Conservation (phyloP, 2,888 invertebrate genomes). For the Drosophila neutralis region DNA sequence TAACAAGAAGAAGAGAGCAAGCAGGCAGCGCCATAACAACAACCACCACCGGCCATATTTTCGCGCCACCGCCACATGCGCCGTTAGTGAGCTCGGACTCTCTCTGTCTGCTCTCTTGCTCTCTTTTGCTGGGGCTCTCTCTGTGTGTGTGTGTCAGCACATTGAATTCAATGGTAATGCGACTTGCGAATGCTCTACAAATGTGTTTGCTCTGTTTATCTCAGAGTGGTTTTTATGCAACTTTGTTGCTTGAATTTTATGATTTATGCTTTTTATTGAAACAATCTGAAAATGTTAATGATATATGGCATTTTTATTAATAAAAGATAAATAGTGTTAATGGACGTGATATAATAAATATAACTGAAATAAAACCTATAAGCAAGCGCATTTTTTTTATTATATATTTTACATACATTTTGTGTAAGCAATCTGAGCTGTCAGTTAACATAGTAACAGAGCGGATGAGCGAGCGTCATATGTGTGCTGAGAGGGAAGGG, state of each 20-base stretch:
- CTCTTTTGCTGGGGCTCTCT: constrained; percentile 44
- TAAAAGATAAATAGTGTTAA: not conserved
- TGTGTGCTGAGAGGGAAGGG: constrained; percentile 15
- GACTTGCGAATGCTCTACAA: constrained; percentile 32
- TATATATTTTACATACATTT: not conserved
- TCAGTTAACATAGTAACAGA: not conserved
- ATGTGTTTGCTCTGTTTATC: not conserved
- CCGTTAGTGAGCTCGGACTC: constrained; percentile 50
- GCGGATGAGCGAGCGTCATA: constrained; percentile 10
- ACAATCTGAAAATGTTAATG: not conserved
- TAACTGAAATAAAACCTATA: not conserved
- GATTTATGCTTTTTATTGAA: not conserved
- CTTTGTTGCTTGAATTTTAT: not conserved
- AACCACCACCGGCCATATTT: constrained; percentile 69
- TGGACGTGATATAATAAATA: constrained; percentile 5
- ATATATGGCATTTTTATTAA: not conserved
- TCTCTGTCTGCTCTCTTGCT: constrained; percentile 33
- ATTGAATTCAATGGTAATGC: not conserved
- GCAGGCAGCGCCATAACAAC: constrained; percentile 30
- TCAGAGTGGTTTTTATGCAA: not conserved
- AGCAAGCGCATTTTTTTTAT: not conserved
- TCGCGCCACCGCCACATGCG: constrained; percentile 80
- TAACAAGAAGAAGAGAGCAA: not conserved
- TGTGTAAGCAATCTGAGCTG: not conserved
- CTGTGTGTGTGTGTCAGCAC: constrained; percentile 10